Evolutionary conservation across 2,888 invertebrate genomes (phyloP), one percentile per base, ranked within the genome.

Genomic region (Apoda limacodes): DNA sequence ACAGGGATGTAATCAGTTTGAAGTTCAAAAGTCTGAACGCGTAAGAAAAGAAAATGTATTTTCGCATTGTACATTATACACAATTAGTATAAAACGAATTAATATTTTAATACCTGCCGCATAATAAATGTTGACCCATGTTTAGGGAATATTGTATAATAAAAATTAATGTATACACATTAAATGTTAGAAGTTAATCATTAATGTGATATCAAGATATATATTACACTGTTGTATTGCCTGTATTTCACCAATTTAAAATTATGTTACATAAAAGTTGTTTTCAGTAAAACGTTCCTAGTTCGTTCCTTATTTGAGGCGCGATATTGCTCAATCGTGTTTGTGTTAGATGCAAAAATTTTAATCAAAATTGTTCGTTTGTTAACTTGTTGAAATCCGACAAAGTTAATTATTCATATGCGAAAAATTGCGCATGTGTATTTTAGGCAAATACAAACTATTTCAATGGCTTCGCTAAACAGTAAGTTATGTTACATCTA

Each of bases 51-150:
- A 6, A 7, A 64, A 66, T 74, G 76, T 78, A 76, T 78, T 80
- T 78, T 78, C 75, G 60, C 78, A 76, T 74, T 75, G 75, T 80
- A 72, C 66, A 66, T 49, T 72, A 69, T 70, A 76, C 80, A 78
- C 76, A 50, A 54, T 61, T 76, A 78, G 74, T 62, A 51, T 61
- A 63, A 59, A 70, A 70, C 56, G 65, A 74, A 74, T 66, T 63
- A 66, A 17, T 71, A 76, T 76, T 78, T 80, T 80, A 76, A 76
- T 55, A 76, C 78, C 66, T 56, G 64, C 43, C 67, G 55, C 69
- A 63, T 72, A 70, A 65, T 67, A 27, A 55, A 64, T 65, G 72
- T 76, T 72, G 62, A 57, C 62, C 71, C 67, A 51, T 57, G 52
- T 62, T 64, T 58, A 58, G 60, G 69, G 68, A 61, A 58, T n/a